These are phyloP conservation scores for Tympanuchus pallidicinctus DNA, from an alignment of 2,113 vertebrate species.

Conservation along the genomic window DNA sequence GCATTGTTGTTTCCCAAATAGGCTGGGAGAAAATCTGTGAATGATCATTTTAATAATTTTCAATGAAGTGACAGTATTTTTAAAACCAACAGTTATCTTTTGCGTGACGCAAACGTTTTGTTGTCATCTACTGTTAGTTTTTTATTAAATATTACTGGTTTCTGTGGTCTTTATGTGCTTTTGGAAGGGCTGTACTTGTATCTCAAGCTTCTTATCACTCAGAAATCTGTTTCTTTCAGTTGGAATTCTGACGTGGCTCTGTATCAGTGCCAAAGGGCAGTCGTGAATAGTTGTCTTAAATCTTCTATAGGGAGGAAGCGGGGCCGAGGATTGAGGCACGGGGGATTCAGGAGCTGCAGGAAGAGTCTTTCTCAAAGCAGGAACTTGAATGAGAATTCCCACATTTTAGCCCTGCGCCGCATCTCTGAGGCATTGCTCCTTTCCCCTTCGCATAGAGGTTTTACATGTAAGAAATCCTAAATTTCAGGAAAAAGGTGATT, in stretches of 20 bases:
- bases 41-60: background rate
- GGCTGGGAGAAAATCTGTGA: background rate
- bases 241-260: background rate
- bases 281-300: background rate
- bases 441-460: fast-evolving
- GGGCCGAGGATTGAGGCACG: background rate
- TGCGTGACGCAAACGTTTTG: background rate
- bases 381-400: background rate
- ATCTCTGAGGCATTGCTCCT: background rate
- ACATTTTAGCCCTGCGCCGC: fast-evolving
- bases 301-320: background rate
- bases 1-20: background rate
- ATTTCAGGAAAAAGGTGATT: background rate
- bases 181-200: background rate
- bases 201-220: background rate
- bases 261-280: background rate
- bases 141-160: background rate
- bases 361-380: background rate
- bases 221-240: background rate
- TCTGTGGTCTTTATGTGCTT: background rate
- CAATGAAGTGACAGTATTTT: background rate
- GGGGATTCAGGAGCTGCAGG: background rate
- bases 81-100: background rate
- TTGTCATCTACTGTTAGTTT: background rate
- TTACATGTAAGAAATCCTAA: background rate